Conservation (phyloP, 1,140 invertebrate genomes). For the Caerostris darwini region DNA sequence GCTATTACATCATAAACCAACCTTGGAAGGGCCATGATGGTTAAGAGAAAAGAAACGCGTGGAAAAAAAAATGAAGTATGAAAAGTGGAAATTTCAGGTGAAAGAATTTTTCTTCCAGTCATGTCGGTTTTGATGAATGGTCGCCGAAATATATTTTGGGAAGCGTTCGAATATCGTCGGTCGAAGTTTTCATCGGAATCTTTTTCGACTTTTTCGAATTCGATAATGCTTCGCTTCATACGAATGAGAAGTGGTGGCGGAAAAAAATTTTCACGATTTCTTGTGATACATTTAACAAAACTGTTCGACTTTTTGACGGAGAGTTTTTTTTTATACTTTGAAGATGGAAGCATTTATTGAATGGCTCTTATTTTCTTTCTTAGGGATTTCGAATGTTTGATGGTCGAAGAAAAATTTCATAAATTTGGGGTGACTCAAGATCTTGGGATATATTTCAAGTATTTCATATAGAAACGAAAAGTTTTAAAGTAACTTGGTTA, state of each 20-base stretch:
- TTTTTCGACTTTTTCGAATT: background rate
- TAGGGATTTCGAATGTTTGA: too few species aligned
- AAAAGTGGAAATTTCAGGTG: slow-evolving; percentile 31
- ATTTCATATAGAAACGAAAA: too few species aligned
- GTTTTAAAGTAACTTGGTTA: too few species aligned
- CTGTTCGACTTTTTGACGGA: too few species aligned
- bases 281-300: too few species aligned
- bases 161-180: background rate
- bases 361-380: too few species aligned
- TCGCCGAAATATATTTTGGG: background rate
- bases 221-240: background rate
- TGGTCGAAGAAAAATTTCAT: too few species aligned
- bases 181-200: background rate
- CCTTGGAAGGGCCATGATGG: slow-evolving; percentile 48
- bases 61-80: background rate
- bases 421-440: too few species aligned
- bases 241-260: background rate
- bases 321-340: too few species aligned
- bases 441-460: too few species aligned
- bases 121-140: slow-evolving; percentile 27
- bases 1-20: slow-evolving; percentile 68
- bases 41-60: background rate
- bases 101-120: slow-evolving; percentile 12
- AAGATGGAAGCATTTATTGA: too few species aligned
- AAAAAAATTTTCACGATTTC: background rate